These are phyloP conservation scores for Poicephalus meyeri DNA, from an alignment of 2,113 vertebrate genomes.

Conservation along the genomic window DNA sequence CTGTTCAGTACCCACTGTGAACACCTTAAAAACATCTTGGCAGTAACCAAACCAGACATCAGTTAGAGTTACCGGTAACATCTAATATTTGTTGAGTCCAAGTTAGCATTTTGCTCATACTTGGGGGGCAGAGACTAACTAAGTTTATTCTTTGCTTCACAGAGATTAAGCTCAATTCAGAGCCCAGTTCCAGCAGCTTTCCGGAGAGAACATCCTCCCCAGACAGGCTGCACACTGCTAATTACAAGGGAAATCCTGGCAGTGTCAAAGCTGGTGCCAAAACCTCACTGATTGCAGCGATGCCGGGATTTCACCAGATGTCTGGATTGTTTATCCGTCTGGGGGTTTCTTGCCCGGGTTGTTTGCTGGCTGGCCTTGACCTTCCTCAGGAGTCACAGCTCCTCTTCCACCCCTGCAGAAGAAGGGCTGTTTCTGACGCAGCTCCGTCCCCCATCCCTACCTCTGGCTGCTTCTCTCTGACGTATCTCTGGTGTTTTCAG, in stretches of 20 bases:
- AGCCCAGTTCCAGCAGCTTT: conserved; percentile 25
- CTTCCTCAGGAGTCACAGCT: neutral
- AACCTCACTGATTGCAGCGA: conserved; percentile 31
- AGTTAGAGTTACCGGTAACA: rapidly evolving
- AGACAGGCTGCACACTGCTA: conserved; percentile 41
- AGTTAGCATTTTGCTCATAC: neutral
- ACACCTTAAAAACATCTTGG: neutral
- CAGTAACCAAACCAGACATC: neutral
- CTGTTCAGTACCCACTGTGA: rapidly evolving
- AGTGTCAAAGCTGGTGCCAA: conserved; percentile 38
- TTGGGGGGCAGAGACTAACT: neutral
- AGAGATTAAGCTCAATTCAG: neutral
- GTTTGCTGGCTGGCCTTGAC: conserved; percentile 40
- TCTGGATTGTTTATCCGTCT: conserved; percentile 47
- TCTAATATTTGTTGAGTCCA: neutral
- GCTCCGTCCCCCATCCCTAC: neutral
- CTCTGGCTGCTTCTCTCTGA: neutral
- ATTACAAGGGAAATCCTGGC: conserved; percentile 71
- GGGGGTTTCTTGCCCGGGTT: neutral
- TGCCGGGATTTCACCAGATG: conserved; percentile 52
- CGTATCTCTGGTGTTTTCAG: neutral
- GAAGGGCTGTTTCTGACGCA: conserved; percentile 17
- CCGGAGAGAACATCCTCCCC: conserved; percentile 64
- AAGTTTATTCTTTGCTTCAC: conserved; percentile 20
- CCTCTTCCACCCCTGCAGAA: neutral